Conservation (phyloP, 1,140 invertebrate genomes). For the Holotrichia oblita region DNA sequence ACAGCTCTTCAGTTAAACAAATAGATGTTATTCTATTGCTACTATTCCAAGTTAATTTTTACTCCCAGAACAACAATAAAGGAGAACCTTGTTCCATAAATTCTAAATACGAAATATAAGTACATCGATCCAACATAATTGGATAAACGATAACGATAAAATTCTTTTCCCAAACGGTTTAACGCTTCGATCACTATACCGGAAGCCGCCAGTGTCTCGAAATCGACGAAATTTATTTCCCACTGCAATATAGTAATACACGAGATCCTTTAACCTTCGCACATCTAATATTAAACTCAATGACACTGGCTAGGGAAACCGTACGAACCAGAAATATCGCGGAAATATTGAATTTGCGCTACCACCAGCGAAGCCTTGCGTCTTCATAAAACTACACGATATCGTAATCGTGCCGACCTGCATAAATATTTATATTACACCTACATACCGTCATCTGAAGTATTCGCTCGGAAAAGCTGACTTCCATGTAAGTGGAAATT, state of each 20-base stretch:
- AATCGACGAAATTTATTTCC: constrained; percentile 1
- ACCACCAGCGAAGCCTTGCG: background rate
- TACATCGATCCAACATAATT: no score
- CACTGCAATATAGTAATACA: background rate
- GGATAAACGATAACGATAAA: no score
- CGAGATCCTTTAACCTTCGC: background rate
- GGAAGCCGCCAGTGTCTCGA: background rate
- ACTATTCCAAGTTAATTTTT: no score
- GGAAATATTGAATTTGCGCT: constrained; percentile 15
- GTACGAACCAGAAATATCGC: constrained; percentile 12
- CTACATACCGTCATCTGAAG: background rate
- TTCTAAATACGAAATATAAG: no score
- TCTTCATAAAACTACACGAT: constrained; percentile 4
- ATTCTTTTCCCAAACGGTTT: no score
- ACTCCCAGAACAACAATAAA: no score
- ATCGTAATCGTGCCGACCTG: background rate
- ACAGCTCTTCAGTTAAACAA: no score
- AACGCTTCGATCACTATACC: background rate
- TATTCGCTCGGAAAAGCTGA: background rate
- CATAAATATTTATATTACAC: constrained; percentile 24
- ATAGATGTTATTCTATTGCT: no score
- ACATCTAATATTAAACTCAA: constrained; percentile 34
- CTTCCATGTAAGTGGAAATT: background rate
- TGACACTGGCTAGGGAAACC: background rate
- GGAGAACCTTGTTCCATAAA: no score